Conservation (phyloP, 2,797 vertebrate genomes). For the Labeo calbasu region DNA sequence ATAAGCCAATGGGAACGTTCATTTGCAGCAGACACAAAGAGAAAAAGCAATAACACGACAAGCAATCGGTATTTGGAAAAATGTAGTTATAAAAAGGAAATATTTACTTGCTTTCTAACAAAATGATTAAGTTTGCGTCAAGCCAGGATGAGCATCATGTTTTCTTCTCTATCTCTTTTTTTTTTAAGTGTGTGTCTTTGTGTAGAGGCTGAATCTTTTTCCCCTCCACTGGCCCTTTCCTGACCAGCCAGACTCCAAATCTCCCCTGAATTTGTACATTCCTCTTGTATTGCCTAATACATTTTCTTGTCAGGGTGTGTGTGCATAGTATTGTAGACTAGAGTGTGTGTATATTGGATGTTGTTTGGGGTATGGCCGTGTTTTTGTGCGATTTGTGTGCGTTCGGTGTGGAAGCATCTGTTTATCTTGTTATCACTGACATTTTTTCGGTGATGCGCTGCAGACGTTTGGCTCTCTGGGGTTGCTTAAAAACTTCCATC, state of each 20-base stretch:
- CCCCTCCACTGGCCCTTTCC: constrained; percentile 57
- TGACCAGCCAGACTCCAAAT: constrained; percentile 60
- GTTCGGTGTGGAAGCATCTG: constrained; percentile 47
- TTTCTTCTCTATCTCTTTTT: not conserved
- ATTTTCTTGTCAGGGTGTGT: constrained; percentile 43
- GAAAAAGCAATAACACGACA: constrained; percentile 20
- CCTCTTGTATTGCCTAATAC: constrained; percentile 64
- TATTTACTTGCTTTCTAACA: constrained; percentile 26
- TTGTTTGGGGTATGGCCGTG: constrained; percentile 13
- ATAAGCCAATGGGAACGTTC: constrained; percentile 61
- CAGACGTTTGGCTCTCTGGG: constrained; percentile 25
- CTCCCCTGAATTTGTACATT: constrained; percentile 59
- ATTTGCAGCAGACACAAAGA: constrained; percentile 34
- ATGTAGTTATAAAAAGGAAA: not conserved
- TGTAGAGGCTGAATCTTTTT: not conserved
- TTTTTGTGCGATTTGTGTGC: constrained; percentile 27
- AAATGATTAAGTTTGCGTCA: constrained; percentile 16
- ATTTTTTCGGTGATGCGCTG: constrained; percentile 40
- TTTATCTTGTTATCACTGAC: constrained; percentile 48
- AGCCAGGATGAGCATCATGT: not conserved
- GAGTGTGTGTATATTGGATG: constrained; percentile 23
- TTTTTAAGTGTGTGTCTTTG: not conserved
- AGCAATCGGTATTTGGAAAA: constrained; percentile 9
- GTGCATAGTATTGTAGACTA: constrained; percentile 6
- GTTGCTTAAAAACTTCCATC: constrained; percentile 26